These are phyloP conservation scores for Netelia virgata DNA, from an alignment of 2,888 invertebrate species.

Conservation along the genomic window DNA sequence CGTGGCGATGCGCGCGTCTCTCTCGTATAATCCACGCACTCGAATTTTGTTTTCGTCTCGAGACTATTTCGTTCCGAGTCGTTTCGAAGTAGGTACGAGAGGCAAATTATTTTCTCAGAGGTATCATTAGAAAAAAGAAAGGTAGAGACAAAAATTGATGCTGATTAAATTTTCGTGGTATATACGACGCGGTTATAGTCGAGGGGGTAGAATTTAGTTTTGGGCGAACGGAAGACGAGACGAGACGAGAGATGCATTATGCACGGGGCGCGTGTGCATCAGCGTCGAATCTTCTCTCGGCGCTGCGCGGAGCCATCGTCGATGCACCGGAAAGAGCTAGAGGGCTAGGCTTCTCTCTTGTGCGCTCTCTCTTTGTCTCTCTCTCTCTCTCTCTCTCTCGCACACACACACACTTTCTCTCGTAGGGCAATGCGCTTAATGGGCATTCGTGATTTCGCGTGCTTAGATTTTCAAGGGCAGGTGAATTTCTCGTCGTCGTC, in stretches of 20 bases:
- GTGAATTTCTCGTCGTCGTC: conserved; percentile 71
- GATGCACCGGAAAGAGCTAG: conserved; percentile 65
- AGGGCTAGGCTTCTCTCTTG: conserved; percentile 44
- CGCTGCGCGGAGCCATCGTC: conserved; percentile 2
- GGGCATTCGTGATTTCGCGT: conserved; percentile 80
- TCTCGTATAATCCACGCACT: too few relatives aligned
- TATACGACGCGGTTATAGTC: conserved; percentile 4
- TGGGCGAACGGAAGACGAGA: conserved; percentile 9
- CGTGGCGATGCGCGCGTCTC: conserved; percentile 14
- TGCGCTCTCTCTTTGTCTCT: not conserved
- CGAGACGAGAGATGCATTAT: conserved; percentile 57
- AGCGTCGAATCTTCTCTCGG: conserved; percentile 21
- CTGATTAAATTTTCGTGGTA: conserved; percentile 48
- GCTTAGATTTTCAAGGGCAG: conserved; percentile 79
- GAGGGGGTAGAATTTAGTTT: conserved; percentile 15
- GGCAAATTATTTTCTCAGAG: conserved; percentile 51
- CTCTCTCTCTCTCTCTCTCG: conserved; percentile 18
- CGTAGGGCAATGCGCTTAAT: conserved; percentile 71
- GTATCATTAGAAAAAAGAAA: conserved; percentile 51
- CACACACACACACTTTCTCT: too few relatives aligned
- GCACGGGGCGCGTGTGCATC: conserved; percentile 60
- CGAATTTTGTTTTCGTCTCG: too few relatives aligned
- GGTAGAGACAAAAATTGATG: conserved; percentile 5
- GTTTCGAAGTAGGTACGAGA: not conserved
- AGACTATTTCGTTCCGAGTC: too few relatives aligned